Evolutionary conservation across 2,113 vertebrate genomes (phyloP).

Genomic region (Mormyrus iriodes): DNA sequence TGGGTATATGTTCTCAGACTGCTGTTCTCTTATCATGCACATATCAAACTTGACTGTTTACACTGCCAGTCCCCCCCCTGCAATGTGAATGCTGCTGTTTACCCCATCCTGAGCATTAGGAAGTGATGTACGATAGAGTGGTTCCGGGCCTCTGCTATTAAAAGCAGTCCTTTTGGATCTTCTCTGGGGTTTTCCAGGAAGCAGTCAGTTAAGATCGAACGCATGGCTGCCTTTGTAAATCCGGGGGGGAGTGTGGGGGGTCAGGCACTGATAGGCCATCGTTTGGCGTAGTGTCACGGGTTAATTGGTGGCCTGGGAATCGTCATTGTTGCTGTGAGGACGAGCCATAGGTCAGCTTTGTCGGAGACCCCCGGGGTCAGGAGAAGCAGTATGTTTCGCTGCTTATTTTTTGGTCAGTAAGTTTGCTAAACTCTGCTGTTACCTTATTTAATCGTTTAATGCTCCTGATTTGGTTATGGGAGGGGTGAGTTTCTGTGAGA

Average conservation of each 20-base stretch:
- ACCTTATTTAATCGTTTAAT: background rate
- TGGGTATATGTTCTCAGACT: background rate
- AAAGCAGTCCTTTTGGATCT: constrained; percentile 10
- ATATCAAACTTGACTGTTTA: constrained; percentile 15
- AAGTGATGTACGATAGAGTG: constrained; percentile 1
- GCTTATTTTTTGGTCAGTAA: background rate
- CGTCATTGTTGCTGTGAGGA: background rate
- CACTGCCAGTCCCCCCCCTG: background rate
- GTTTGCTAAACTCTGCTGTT: background rate
- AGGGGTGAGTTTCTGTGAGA: background rate
- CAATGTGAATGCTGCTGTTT: constrained; percentile 19
- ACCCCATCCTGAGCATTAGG: constrained; percentile 4
- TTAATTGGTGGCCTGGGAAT: background rate
- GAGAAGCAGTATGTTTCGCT: background rate
- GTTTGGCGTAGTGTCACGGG: background rate
- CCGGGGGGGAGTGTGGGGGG: background rate
- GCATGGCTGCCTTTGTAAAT: background rate
- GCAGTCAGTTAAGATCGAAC: constrained; percentile 5
- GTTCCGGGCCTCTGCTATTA: constrained; percentile 12
- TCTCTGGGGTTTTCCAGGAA: constrained; percentile 5
- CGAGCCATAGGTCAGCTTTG: background rate
- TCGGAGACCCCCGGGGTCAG: background rate
- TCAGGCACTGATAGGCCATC: background rate
- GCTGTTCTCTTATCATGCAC: background rate
- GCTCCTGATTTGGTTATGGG: background rate